These are phyloP conservation scores for Pristiophorus japonicus DNA, from an alignment of 2,113 vertebrate species.

Conservation along the genomic window DNA sequence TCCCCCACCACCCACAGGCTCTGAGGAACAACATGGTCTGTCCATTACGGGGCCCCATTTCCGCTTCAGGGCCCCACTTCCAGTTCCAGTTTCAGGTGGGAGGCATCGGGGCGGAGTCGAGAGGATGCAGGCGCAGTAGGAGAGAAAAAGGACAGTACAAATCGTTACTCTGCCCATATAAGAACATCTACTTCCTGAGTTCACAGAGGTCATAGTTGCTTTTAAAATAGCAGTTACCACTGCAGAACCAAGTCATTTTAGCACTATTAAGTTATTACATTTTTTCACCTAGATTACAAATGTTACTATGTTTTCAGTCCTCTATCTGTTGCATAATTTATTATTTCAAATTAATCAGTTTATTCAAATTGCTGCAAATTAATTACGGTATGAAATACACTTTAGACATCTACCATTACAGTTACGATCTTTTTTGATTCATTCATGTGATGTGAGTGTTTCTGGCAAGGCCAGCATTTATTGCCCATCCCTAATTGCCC, in stretches of 20 bases:
- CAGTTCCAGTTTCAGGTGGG: too few species aligned
- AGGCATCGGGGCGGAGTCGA: too few species aligned
- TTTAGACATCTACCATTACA: neutral
- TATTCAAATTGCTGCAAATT: neutral
- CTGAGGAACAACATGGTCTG: too few species aligned
- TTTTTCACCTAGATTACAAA: neutral
- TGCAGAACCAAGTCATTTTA: neutral
- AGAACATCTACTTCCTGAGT: neutral
- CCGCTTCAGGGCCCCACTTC: too few species aligned
- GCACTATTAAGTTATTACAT: neutral
- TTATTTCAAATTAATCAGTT: neutral
- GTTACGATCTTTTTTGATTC: neutral
- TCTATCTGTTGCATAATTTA: neutral
- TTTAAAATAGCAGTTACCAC: neutral
- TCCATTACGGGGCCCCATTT: too few species aligned
- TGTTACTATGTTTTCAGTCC: neutral
- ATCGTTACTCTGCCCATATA: neutral
- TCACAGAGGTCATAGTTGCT: neutral
- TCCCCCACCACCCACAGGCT: too few species aligned
- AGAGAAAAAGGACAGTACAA: too few species aligned
- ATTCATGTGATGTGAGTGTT: too few species aligned
- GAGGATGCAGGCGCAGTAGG: too few species aligned
- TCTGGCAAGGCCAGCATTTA: too few species aligned
- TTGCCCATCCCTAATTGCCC: too few species aligned
- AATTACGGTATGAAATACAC: neutral